Conservation (phyloP, 2,797 vertebrate genomes). For the Masticophis lateralis region DNA sequence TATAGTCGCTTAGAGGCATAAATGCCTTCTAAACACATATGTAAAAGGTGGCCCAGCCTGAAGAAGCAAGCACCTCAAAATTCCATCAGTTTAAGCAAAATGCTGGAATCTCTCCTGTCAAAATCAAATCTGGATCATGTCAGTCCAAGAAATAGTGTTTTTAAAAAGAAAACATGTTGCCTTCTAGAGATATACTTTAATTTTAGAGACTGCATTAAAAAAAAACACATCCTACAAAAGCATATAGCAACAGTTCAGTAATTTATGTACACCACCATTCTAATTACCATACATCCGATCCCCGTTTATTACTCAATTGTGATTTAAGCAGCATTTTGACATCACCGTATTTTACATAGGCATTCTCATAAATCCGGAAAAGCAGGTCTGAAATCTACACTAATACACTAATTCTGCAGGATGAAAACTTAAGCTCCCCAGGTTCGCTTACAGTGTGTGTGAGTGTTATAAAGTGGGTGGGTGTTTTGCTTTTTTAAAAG, state of each 20-base stretch:
- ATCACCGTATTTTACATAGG: constrained; percentile 22
- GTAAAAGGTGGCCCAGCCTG: background rate
- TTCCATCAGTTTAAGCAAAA: background rate
- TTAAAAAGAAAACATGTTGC: background rate
- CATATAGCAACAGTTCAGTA: constrained; percentile 5
- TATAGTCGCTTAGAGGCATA: background rate
- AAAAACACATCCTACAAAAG: background rate
- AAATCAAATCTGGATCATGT: background rate
- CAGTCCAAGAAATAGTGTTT: constrained; percentile 11
- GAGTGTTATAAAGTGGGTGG: background rate
- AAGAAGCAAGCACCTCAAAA: background rate
- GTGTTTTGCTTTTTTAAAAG: background rate
- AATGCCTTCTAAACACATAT: background rate
- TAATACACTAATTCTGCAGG: constrained; percentile 6
- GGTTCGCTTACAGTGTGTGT: constrained; percentile 4
- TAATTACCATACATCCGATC: constrained; percentile 28
- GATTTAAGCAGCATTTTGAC: background rate
- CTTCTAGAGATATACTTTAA: background rate
- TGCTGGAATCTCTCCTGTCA: background rate
- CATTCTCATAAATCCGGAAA: background rate
- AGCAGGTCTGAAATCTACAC: background rate
- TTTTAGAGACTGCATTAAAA: constrained; percentile 22
- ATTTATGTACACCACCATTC: constrained; percentile 1
- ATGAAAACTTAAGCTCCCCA: background rate
- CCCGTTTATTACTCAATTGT: constrained; percentile 35